These are phyloP conservation scores for Pheucticus melanocephalus DNA, from an alignment of 2,113 vertebrate genomes.

Conservation along the genomic window DNA sequence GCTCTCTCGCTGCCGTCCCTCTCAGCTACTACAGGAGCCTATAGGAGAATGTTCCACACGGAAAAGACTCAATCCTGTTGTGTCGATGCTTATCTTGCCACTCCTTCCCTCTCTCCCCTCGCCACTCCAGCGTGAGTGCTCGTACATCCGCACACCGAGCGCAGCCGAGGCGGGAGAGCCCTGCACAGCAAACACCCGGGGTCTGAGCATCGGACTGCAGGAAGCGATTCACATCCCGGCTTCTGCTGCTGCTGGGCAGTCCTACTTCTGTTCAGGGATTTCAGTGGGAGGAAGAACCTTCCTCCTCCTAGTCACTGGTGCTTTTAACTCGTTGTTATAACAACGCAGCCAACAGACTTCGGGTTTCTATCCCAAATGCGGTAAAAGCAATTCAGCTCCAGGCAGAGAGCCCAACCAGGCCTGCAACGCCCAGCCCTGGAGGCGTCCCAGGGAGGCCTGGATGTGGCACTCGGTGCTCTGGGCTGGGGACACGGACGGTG, in stretches of 20 bases:
- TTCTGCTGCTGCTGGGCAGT: not conserved
- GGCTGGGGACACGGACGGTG: not conserved
- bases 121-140: accelerated
- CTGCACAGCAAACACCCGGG: accelerated
- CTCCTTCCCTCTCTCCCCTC: not conserved
- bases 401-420: not conserved
- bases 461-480: not conserved
- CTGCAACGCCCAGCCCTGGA: not conserved
- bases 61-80: accelerated
- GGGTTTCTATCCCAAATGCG: not conserved
- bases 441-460: not conserved
- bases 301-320: not conserved
- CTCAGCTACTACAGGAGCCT: not conserved
- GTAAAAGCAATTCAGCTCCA: not conserved
- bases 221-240: accelerated
- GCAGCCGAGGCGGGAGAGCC: not conserved
- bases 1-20: not conserved
- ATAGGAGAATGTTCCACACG: not conserved
- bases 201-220: not conserved
- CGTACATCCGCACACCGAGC: not conserved
- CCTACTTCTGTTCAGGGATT: accelerated
- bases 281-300: not conserved
- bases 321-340: not conserved
- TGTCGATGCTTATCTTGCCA: not conserved
- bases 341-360: not conserved